Conservation (phyloP, 1,140 invertebrate species). For the Drosophila ohnishii region DNA sequence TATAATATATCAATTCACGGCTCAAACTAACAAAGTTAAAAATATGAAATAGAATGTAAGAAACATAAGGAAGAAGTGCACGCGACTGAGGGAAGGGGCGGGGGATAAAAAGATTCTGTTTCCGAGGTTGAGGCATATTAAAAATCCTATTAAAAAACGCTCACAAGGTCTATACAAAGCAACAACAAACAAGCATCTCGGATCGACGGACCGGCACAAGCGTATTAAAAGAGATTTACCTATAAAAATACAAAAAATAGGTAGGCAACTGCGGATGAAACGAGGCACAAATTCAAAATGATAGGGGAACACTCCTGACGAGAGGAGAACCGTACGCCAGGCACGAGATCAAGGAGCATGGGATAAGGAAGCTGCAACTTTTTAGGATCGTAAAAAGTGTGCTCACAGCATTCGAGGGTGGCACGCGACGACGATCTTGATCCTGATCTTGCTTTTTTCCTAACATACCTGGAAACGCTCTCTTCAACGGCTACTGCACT, state of each 20-base stretch:
- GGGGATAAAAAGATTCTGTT: slow-evolving; percentile 47
- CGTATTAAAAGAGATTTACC: slow-evolving; percentile 78
- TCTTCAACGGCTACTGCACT: slow-evolving; percentile 48
- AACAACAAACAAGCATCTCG: slow-evolving; percentile 57
- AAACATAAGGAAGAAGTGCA: slow-evolving; percentile 31
- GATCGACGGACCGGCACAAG: slow-evolving; percentile 61
- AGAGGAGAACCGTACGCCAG: slow-evolving; percentile 55
- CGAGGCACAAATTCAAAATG: slow-evolving; percentile 33
- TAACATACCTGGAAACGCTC: slow-evolving; percentile 50
- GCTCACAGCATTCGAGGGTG: slow-evolving; percentile 50
- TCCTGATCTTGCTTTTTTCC: slow-evolving; percentile 36
- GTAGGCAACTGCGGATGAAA: slow-evolving; percentile 61
- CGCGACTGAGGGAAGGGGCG: slow-evolving; percentile 55
- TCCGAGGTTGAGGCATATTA: slow-evolving; percentile 50
- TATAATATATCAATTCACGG: no score
- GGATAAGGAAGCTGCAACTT: slow-evolving; percentile 62
- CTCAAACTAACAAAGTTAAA: slow-evolving; percentile 53
- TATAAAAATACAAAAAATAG: slow-evolving; percentile 68
- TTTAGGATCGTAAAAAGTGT: slow-evolving; percentile 63
- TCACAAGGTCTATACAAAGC: slow-evolving; percentile 52
- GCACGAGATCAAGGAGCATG: slow-evolving; percentile 57
- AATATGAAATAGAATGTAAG: slow-evolving; percentile 49
- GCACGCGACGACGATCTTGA: slow-evolving; percentile 63
- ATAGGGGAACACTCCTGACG: slow-evolving; percentile 38
- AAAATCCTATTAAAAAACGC: slow-evolving; percentile 76